Percentiles rank a stretch among this genome's conserved stretches.
phyloP scores from a whole-genome alignment of 2,797 vertebrate species.

The Pseudomugil gertrudae region DNA sequence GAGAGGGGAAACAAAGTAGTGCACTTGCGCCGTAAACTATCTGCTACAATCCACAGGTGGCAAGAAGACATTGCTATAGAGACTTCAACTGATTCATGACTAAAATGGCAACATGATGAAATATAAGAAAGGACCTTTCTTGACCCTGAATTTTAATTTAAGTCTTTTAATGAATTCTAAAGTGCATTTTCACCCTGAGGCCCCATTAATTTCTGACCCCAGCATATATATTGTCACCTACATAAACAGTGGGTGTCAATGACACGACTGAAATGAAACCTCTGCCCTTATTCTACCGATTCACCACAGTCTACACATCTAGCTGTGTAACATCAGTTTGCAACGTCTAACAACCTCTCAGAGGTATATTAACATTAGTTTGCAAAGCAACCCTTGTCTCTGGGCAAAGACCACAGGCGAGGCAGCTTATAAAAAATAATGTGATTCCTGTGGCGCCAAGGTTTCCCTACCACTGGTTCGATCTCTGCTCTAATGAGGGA shows the following conservation, averaged over 20 bases:
- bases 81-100: conserved; percentile 17
- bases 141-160: conserved; percentile 28
- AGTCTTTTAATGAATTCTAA: conserved; percentile 25
- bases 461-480: conserved; percentile 38
- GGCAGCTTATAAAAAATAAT: conserved; percentile 56
- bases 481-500: conserved; percentile 73
- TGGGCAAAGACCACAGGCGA: conserved; percentile 52
- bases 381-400: conserved; percentile 32
- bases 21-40: conserved; percentile 12
- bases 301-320: conserved; percentile 31
- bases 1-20: no score
- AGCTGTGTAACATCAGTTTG: conserved; percentile 43
- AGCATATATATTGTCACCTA: conserved; percentile 16
- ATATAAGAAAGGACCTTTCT: conserved; percentile 18
- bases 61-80: conserved; percentile 6
- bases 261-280: conserved; percentile 38
- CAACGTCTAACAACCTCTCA: conserved; percentile 54
- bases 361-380: conserved; percentile 49
- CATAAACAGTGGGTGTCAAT: conserved; percentile 29
- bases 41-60: not conserved
- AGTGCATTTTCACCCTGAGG: conserved; percentile 30
- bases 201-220: conserved; percentile 51
- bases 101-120: conserved; percentile 22
- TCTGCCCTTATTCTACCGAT: conserved; percentile 19
- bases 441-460: conserved; percentile 59